Base-by-base conservation (phyloP, 2,797 vertebrate species). In the Heliangelus exortis region DNA sequence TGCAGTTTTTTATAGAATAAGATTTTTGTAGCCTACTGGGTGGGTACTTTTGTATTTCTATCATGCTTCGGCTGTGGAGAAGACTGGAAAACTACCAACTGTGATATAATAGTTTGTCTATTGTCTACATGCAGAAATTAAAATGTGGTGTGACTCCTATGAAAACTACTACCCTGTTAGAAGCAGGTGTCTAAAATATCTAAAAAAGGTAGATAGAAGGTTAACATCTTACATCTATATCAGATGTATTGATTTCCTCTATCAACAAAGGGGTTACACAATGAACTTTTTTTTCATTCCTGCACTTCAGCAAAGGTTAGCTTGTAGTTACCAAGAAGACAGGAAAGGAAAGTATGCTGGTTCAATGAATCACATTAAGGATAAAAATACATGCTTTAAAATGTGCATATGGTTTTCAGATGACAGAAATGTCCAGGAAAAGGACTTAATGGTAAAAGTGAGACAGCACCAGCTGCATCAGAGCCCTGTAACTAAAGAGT, bases 371-470 rank as follows among this genome's bases (percentile, higher is more conserved):
- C 82, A 87, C 29, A 84, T 74, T 25, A 50, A 84, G 34, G 55
- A 59, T 69, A 86, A 76, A 89, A 95, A 83, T 45, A 66, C 4
- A 58, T 78, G 28, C 20, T 81, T 81, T 3, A 12, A 67, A 69
- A 94, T 76, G 20, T 88, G 75, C 41, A 84, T 78, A 79, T 43
- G 43, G 33, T 76, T 90, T 91, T 53, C 67, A 69, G 34, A 79
- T 71, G 77, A 84, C 59, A 93, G 18, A 95, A 93, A 57, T 73
- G 45, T 48, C 80, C 82, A 76, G 36, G 43, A 78, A 87, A 71
- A 89, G 58, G 41, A 28, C 29, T 83, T 83, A 83, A 59, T 67
- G 45, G 39, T 79, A 2, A 26, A 92, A 87, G 50, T 58, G 77
- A 87, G 66, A 84, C 59, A 81, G 28, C 50, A 89, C 68, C 87